A percentile compares a stretch with the other conserved stretches of the same genome.
phyloP scores from a whole-genome alignment of 2,797 vertebrate genomes.

The Lacerta viridis region DNA sequence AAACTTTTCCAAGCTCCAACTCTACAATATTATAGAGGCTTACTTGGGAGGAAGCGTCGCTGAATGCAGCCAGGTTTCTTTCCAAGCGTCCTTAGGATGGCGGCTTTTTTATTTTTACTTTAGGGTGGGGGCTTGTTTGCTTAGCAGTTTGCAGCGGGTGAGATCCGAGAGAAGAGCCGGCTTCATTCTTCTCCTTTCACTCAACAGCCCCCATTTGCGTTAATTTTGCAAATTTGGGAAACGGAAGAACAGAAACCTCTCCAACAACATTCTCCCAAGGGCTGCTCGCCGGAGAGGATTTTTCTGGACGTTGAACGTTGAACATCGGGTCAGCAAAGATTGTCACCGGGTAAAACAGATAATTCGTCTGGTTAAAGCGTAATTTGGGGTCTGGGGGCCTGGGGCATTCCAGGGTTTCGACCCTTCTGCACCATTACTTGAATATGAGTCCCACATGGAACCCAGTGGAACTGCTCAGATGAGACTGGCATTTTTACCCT shows the following conservation, averaged over 20 bases:
- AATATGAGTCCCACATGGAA: neutral
- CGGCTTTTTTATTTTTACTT: neutral
- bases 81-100: neutral
- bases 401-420: neutral
- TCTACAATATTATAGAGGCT: neutral
- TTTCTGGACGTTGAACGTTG: too few relatives aligned
- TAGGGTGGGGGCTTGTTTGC: neutral
- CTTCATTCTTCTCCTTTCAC: neutral
- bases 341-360: neutral
- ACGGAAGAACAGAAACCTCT: neutral
- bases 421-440: neutral
- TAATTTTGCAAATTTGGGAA: neutral
- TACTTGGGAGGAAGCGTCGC: neutral
- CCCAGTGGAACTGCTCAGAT: neutral
- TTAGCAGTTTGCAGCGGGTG: neutral
- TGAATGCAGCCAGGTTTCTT: neutral
- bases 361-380: neutral
- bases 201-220: neutral
- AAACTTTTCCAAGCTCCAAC: neutral
- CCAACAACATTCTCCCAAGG: neutral
- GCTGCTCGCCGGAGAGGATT: too few relatives aligned
- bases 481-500: neutral
- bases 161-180: neutral
- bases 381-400: neutral
- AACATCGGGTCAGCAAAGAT: neutral